A percentile compares a stretch with the other conserved stretches of the same genome.
Conservation (phyloP, 2,888 invertebrate genomes). For the Metalampra italica region DNA sequence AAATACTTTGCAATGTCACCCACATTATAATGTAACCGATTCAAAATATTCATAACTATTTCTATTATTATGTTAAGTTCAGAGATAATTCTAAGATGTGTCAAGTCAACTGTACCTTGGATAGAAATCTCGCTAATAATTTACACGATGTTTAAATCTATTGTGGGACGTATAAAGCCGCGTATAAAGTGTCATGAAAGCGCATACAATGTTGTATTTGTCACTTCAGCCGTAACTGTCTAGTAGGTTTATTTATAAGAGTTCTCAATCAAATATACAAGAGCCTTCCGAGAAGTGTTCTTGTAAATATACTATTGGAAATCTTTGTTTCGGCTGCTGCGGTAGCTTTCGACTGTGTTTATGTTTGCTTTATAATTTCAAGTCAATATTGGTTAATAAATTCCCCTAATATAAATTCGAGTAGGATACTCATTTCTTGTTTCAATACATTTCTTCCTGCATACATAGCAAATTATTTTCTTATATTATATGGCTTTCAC, state of each 20-base stretch:
- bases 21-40: no score
- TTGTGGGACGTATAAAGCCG: neutral
- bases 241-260: constrained; percentile 51
- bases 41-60: no score
- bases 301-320: constrained; percentile 47
- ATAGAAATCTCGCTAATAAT: neutral
- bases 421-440: no score
- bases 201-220: constrained; percentile 9
- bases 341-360: constrained; percentile 45
- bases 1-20: no score
- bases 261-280: constrained; percentile 61
- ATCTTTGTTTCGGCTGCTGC: constrained; percentile 56
- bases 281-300: constrained; percentile 50
- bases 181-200: constrained; percentile 4
- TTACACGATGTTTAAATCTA: neutral
- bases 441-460: no score
- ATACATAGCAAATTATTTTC: no score
- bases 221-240: constrained; percentile 27
- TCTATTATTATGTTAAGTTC: neutral
- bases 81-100: neutral
- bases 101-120: neutral
- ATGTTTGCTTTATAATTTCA: constrained; percentile 36
- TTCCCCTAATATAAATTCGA: constrained; percentile 23
- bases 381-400: constrained; percentile 31
- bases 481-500: no score